Conservation (phyloP, 2,797 vertebrate species). For the Gymnoscopelus microlampas region DNA sequence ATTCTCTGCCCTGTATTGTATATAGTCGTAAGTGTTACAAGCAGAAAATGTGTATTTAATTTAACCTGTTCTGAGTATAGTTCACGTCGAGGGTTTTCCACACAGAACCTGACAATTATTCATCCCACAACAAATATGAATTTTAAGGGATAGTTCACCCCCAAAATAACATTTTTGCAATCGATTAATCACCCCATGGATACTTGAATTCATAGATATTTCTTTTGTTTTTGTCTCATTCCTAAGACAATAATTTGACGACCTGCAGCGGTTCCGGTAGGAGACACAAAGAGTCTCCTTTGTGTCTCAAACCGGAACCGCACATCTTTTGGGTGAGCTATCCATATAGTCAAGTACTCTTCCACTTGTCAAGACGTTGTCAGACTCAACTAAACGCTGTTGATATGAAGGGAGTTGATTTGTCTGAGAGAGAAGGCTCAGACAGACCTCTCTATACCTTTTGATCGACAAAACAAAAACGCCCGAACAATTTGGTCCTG, state of each 20-base stretch:
- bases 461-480: slow-evolving; percentile 58
- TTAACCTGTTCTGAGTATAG: neutral
- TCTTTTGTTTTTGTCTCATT: too few relatives aligned
- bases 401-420: slow-evolving; percentile 31
- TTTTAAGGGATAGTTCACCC: slow-evolving; percentile 27
- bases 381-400: slow-evolving; percentile 29
- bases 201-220: too few relatives aligned
- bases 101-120: slow-evolving; percentile 43
- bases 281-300: too few relatives aligned
- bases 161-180: too few relatives aligned
- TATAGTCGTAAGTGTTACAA: too few relatives aligned
- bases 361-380: slow-evolving; percentile 53
- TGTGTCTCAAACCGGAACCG: too few relatives aligned
- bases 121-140: slow-evolving; percentile 48
- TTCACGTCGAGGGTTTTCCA: slow-evolving; percentile 17
- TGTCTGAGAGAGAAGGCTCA: slow-evolving; percentile 50
- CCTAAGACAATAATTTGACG: too few relatives aligned
- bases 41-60: neutral
- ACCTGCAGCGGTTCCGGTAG: too few relatives aligned
- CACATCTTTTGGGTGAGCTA: too few relatives aligned
- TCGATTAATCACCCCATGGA: too few relatives aligned
- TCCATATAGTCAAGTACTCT: neutral
- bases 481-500: slow-evolving; percentile 37
- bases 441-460: slow-evolving; percentile 39
- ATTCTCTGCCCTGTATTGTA: too few relatives aligned